Conservation (phyloP, 1,140 invertebrate species). For the Zaprionus kolodkinae region DNA sequence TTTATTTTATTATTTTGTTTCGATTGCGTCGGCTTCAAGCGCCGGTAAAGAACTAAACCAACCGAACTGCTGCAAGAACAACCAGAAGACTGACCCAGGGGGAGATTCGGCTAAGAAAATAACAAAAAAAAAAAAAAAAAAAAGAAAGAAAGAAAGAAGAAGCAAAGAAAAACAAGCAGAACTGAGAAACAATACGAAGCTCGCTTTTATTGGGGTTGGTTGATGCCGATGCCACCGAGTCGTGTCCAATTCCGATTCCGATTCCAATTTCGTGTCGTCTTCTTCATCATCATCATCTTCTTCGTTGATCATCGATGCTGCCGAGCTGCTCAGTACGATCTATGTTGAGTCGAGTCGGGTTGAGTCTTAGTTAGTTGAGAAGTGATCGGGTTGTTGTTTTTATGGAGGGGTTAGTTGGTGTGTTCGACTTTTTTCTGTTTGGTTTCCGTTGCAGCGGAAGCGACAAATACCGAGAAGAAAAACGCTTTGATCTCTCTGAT, state of each 20-base stretch:
- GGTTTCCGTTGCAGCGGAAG: slow-evolving; percentile 43
- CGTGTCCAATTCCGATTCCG: slow-evolving; percentile 31
- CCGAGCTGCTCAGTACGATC: background rate
- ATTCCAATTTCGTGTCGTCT: slow-evolving; percentile 27
- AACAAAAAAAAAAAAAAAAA: slow-evolving; percentile 32
- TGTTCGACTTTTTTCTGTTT: slow-evolving; percentile 27
- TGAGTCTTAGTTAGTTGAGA: background rate
- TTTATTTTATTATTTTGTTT: slow-evolving; percentile 7
- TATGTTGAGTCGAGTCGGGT: background rate
- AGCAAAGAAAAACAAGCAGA: slow-evolving; percentile 8
- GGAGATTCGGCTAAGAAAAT: slow-evolving; percentile 44
- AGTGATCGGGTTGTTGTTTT: background rate
- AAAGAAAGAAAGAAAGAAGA: slow-evolving; percentile 7
- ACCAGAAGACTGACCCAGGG: slow-evolving; percentile 61
- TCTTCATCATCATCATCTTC: background rate
- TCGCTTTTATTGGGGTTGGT: slow-evolving; percentile 25
- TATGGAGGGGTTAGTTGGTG: background rate
- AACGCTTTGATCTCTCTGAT: slow-evolving; percentile 62
- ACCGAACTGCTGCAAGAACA: slow-evolving; percentile 57
- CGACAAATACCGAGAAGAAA: slow-evolving; percentile 57
- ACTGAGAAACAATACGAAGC: slow-evolving; percentile 27
- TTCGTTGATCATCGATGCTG: slow-evolving; percentile 44
- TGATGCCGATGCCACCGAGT: slow-evolving; percentile 11
- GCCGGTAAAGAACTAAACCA: slow-evolving; percentile 74
- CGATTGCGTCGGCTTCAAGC: slow-evolving; percentile 63